Evolutionary conservation across 1,140 invertebrate species (phyloP).

Genomic region (Nasonia longicornis): DNA sequence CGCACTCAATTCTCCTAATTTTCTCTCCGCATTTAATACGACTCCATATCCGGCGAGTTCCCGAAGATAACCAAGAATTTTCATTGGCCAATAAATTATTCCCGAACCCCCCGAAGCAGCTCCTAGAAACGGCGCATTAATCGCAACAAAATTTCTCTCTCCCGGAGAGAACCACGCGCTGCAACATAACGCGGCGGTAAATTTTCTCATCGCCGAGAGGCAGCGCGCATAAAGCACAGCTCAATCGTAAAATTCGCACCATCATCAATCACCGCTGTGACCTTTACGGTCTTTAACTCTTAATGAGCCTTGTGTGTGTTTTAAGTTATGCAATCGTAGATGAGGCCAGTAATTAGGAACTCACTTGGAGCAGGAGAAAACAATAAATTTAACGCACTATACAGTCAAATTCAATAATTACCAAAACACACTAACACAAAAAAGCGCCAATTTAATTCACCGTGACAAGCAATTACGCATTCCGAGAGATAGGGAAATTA

Average conservation of each 20-base stretch:
- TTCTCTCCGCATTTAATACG: background rate
- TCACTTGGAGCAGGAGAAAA: too few relatives aligned
- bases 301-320: background rate
- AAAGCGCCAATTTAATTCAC: too few relatives aligned
- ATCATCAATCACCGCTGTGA: background rate
- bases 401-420: too few relatives aligned
- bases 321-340: background rate
- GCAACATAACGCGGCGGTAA: background rate
- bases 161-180: background rate
- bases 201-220: background rate
- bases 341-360: background rate
- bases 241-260: constrained; percentile 15
- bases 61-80: background rate
- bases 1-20: background rate
- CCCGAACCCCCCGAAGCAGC: background rate
- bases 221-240: background rate
- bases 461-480: too few relatives aligned
- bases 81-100: background rate
- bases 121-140: background rate
- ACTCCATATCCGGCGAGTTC: background rate
- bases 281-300: background rate
- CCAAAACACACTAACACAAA: too few relatives aligned
- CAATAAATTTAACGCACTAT: too few relatives aligned
- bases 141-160: background rate
- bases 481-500: too few relatives aligned